Conservation (phyloP, 2,113 vertebrate genomes). For the Aplodontia rufa region DNA sequence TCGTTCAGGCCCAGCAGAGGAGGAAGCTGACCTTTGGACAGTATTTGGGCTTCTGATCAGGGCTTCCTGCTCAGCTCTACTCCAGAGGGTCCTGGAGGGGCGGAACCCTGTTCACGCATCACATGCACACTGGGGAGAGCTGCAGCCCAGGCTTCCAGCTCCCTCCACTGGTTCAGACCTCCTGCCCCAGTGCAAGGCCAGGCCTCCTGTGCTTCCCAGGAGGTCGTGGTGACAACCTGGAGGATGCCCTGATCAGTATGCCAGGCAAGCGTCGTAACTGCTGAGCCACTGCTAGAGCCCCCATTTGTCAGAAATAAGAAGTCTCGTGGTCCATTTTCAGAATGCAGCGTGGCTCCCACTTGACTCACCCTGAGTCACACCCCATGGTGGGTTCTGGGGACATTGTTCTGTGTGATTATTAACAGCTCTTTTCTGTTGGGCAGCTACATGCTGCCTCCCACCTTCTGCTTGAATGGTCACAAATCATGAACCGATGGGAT, state of each 20-base stretch:
- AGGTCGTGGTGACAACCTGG: fast-evolving
- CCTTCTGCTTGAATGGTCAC: not conserved
- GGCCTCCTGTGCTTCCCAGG: too few species aligned
- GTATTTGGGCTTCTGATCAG: not conserved
- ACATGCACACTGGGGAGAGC: not conserved
- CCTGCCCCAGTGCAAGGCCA: too few species aligned
- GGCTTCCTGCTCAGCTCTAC: not conserved
- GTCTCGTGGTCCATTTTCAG: too few species aligned
- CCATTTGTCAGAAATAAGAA: too few species aligned
- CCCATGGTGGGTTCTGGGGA: fast-evolving
- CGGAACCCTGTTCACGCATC: fast-evolving
- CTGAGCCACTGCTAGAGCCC: too few species aligned
- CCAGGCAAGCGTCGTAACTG: too few species aligned
- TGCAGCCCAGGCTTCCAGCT: fast-evolving
- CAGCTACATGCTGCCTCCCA: not conserved
- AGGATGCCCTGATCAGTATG: not conserved
- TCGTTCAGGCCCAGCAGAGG: fast-evolving
- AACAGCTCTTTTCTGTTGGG: not conserved
- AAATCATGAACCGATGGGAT: not conserved
- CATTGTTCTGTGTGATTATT: not conserved
- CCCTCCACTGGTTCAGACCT: too few species aligned
- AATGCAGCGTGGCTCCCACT: fast-evolving
- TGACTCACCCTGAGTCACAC: not conserved
- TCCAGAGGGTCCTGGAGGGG: not conserved
- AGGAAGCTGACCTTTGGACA: not conserved